Evolutionary conservation across 2,113 vertebrate species (phyloP).

Genomic region (Apodemus sylvaticus): DNA sequence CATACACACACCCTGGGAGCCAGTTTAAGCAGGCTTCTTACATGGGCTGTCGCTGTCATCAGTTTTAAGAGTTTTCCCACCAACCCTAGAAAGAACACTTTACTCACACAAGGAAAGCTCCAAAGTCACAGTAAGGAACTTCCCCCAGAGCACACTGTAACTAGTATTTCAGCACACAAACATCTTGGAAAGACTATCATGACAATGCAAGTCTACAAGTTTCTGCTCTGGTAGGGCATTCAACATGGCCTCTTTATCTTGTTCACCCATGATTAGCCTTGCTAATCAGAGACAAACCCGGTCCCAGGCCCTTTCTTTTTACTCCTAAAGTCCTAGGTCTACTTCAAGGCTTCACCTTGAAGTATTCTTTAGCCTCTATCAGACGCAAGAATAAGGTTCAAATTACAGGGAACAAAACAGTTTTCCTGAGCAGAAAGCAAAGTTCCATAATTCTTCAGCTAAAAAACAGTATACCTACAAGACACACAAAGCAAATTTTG

Average conservation of each 20-base stretch:
- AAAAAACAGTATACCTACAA: neutral
- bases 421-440: neutral
- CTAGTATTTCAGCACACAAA: neutral
- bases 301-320: neutral
- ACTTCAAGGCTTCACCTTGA: neutral
- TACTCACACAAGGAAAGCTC: neutral
- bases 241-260: neutral
- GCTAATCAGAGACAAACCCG: neutral
- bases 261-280: neutral
- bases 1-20: neutral
- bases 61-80: neutral
- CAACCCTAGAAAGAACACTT: neutral
- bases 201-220: neutral
- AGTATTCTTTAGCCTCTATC: neutral
- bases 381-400: too few relatives aligned
- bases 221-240: neutral
- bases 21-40: neutral
- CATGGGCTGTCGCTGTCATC: neutral
- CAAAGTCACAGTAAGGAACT: neutral
- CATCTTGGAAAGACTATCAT: neutral
- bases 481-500: neutral
- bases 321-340: neutral
- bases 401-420: neutral
- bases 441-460: neutral
- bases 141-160: neutral